Conservation (phyloP, 2,113 vertebrate species). For the Leiothrix lutea region DNA sequence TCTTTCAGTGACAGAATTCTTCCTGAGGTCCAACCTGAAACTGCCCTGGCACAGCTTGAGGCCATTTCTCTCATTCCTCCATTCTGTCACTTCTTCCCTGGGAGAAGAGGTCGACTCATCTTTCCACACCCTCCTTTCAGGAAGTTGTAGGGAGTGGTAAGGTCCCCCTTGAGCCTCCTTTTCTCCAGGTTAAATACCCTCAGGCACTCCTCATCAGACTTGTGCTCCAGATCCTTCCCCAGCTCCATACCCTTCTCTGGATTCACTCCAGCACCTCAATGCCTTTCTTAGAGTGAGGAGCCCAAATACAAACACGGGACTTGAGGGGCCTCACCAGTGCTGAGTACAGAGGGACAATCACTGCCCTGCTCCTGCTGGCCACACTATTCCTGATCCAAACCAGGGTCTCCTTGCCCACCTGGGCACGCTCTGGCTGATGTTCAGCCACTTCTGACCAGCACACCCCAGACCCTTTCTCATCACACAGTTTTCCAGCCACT, state of each 20-base stretch:
- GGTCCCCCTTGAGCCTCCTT: not conserved
- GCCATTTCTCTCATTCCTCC: not conserved
- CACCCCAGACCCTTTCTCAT: not conserved
- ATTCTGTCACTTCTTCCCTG: not conserved
- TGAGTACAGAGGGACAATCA: not conserved
- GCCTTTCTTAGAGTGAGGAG: not conserved
- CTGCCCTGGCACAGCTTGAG: not conserved
- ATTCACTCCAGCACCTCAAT: not conserved
- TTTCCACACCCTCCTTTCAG: not conserved
- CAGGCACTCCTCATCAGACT: not conserved
- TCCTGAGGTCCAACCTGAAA: not conserved
- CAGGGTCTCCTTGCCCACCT: not conserved
- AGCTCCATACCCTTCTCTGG: not conserved
- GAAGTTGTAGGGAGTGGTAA: too few relatives aligned
- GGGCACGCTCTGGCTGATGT: not conserved
- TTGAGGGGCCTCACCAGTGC: not conserved
- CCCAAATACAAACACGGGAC: not conserved
- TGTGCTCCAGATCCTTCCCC: not conserved
- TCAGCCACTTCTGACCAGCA: not conserved
- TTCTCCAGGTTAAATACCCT: not conserved
- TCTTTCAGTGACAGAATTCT: not conserved
- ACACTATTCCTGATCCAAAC: not conserved
- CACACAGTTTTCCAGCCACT: not conserved
- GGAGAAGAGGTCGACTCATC: fast-evolving
- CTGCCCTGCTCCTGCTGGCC: not conserved